Evolutionary conservation across 1,140 invertebrate genomes (phyloP), one percentile per base, ranked within the genome.

Genomic region (Conus ventricosus): DNA sequence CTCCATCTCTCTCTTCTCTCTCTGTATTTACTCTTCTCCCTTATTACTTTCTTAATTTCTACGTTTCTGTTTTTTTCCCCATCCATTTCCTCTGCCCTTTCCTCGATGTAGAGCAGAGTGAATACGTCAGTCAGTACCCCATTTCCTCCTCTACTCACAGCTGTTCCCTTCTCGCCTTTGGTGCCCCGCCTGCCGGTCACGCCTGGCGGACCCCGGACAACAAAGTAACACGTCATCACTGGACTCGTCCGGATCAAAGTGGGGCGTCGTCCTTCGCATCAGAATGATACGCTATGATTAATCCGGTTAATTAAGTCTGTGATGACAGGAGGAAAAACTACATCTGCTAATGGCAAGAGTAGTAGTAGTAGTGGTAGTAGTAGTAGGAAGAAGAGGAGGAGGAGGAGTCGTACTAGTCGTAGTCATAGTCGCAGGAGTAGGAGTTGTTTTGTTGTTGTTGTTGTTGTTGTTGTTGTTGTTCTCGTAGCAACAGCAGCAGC

Each of bases 1-100:
- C 67, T 78, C 53, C 60, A 8, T 88, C 87, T 63, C 81, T 71
- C 75, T 82, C 2, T 89, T 83, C 80, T 88, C 87, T 63, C 81
- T 71, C 75, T 82, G 15, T 89, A 60, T 53, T 71, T 25, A 27
- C 85, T 78, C 85, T 87, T 53, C 82, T 78, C 23, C 87, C 60
- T 20, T 76, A 25, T 0, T 0, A 13, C 60, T 63, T 20, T 63
- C 60, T 63, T 20, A 13, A 11, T 63, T 20, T 63, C 60, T 63
- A 11, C 17, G 11, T 63, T 20, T 63, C 60, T 63, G 1, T 63
- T 20, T 63, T 20, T 63, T 20, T 63, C 4, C 4, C 4, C 17
- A 39, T 39, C 39, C 39, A 39, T 39, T 39, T 39, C 39, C 39
- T 39, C 39, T 39, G 39, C 39, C 39, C 39, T 39, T 39, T 39